A percentile compares a stretch with the other conserved stretches of the same genome.
Evolutionary conservation across 2,888 invertebrate genomes (phyloP).

Genomic region (Muscina levida): DNA sequence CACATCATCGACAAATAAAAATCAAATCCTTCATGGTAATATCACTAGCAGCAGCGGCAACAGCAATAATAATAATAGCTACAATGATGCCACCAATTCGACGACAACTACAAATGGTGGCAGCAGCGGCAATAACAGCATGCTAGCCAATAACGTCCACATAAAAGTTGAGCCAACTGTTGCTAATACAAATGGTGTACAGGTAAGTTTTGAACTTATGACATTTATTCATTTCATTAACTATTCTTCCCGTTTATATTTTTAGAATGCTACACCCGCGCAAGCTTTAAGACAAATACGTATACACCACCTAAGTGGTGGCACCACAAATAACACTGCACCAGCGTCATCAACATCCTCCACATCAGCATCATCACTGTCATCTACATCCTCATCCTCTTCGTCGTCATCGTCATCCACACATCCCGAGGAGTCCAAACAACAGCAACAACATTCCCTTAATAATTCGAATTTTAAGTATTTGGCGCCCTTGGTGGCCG

Average conservation of each 20-base stretch:
- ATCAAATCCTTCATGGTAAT: constrained; percentile 57
- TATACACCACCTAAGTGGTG: constrained; percentile 61
- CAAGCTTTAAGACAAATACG: constrained; percentile 68
- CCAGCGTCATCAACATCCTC: constrained; percentile 46
- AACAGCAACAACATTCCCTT: constrained; percentile 68
- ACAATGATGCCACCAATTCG: constrained; percentile 46
- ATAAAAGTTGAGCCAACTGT: constrained; percentile 68
- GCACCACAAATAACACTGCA: constrained; percentile 45
- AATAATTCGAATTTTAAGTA: constrained; percentile 75
- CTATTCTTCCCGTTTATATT: constrained; percentile 29
- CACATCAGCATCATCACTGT: constrained; percentile 29
- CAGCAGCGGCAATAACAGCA: constrained; percentile 60
- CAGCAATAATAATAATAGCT: constrained; percentile 53
- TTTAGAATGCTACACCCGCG: constrained; percentile 63
- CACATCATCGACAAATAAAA: constrained; percentile 53
- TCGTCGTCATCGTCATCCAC: constrained; percentile 36
- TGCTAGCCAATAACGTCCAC: constrained; percentile 58
- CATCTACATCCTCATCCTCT: constrained; percentile 8
- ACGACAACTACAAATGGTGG: constrained; percentile 43
- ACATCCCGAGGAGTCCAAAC: constrained; percentile 64
- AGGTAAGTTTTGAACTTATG: constrained; percentile 47
- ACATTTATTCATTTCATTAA: constrained; percentile 4
- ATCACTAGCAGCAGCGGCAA: constrained; percentile 42
- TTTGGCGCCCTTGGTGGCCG: constrained; percentile 77
- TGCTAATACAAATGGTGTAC: constrained; percentile 59